Evolutionary conservation across 2,797 vertebrate genomes (phyloP), one percentile per base, ranked within the genome.

Genomic region (Enteromius fasciolatus): DNA sequence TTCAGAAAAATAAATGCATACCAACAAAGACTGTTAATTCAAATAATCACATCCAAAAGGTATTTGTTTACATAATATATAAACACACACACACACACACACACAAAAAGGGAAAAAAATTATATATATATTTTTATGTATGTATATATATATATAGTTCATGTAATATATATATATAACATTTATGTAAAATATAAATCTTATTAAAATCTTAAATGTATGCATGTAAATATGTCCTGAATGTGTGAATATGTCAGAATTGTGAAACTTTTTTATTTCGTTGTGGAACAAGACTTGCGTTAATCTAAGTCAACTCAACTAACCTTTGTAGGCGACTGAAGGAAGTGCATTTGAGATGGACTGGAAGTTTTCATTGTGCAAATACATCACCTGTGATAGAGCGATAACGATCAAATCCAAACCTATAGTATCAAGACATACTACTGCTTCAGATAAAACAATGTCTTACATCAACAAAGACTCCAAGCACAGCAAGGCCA

Each of bases 351-450:
- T 90, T 54, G 95, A 92, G 0, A 97, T 90, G 48, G 91, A 92
- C 74, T 92, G 94, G 86, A 97, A 97, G 88, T 94, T 94, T 59
- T 91, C 70, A 36, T 96, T 96, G n/a, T 96, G 93, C 3, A 87
- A 82, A 18, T 95, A 94, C 0, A 92, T 92, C 59, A 96, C 93
- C 96, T 98, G 91, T 1, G 44, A 72, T 1, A 39, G 31, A 79
- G 5, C 25, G 18, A 23, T 50, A 36, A 77, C 0, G 1, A 41
- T 1, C 36, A 12, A 64, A 77, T 28, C 39, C 25, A 44, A 59
- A 46, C 4, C 15, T 15, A 14, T 33, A 11, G 39, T 64, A 39
- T 78, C 7, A 31, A 18, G 4, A 39, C 11, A 57, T 11, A 14
- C 7, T 9, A 23, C 18, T 12, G 18, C n/a, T 67, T 11, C 20